Percentiles rank a stretch among this genome's conserved stretches.
Evolutionary conservation across 2,113 vertebrate genomes (phyloP).

Genomic region (Colius striatus): DNA sequence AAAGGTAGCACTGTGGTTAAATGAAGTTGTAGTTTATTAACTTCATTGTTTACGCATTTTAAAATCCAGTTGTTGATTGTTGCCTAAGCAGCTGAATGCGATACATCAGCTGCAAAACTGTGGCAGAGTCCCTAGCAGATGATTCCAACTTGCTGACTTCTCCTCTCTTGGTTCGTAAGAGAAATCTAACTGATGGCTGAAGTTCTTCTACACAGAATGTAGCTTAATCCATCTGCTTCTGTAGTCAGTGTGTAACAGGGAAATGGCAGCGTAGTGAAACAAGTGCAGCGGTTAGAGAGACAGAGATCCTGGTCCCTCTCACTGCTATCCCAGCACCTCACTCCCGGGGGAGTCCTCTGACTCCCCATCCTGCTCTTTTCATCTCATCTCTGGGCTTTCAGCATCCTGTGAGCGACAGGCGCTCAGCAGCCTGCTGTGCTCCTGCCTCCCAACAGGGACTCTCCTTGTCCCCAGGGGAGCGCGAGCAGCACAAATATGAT

Average conservation of each 20-base stretch:
- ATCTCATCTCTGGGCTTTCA: background rate
- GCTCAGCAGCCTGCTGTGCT: background rate
- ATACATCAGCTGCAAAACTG: background rate
- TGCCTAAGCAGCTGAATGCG: background rate
- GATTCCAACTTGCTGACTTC: background rate
- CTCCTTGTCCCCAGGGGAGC: background rate
- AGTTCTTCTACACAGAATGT: background rate
- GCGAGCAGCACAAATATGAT: background rate
- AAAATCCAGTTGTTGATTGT: background rate
- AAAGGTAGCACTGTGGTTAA: background rate
- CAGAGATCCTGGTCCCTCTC: background rate
- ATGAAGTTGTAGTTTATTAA: background rate
- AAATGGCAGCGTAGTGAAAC: background rate
- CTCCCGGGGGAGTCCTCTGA: fast-evolving
- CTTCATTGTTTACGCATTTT: background rate
- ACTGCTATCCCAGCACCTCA: background rate
- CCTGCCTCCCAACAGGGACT: background rate
- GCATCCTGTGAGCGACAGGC: background rate
- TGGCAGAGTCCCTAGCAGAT: background rate
- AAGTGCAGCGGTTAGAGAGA: background rate
- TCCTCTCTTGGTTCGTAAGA: background rate
- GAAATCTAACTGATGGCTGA: background rate
- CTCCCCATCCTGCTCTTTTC: background rate
- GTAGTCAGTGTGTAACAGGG: background rate
- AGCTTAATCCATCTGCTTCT: background rate